phyloP scores from a whole-genome alignment of 1,140 invertebrate species.

The Manduca sexta region DNA sequence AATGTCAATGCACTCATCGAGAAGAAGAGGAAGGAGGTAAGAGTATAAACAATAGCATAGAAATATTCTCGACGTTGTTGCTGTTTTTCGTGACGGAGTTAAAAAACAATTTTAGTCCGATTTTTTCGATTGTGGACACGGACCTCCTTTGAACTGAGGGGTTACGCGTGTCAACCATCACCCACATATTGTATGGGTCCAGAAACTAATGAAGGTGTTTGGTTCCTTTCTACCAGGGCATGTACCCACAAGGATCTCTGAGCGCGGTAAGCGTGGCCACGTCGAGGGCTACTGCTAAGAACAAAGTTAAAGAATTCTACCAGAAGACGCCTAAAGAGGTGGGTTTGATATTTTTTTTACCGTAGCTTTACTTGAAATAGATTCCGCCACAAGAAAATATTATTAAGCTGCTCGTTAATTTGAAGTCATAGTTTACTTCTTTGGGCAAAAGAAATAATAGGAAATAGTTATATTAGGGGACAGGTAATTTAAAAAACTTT shows the following conservation, averaged over 20 bases:
- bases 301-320: slow-evolving; percentile 48
- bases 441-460: too few relatives aligned
- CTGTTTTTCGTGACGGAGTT: too few relatives aligned
- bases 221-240: slow-evolving; percentile 34
- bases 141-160: too few relatives aligned
- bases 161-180: not conserved
- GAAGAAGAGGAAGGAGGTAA: slow-evolving; percentile 47
- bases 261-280: slow-evolving; percentile 52
- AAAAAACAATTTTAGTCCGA: too few relatives aligned
- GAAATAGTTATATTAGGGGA: too few relatives aligned
- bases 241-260: slow-evolving; percentile 42
- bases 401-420: too few relatives aligned
- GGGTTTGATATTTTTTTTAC: slow-evolving; percentile 1
- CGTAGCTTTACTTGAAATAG: not conserved
- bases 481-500: too few relatives aligned
- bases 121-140: not conserved
- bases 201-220: not conserved
- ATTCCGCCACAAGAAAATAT: too few relatives aligned
- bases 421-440: too few relatives aligned
- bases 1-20: slow-evolving; percentile 52
- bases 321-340: slow-evolving; percentile 54
- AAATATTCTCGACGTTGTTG: not conserved
- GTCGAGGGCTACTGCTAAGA: slow-evolving; percentile 35
- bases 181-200: not conserved
- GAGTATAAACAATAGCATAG: too few relatives aligned